Conservation (phyloP, 2,113 vertebrate species). For the Corythornis madagascariensis region DNA sequence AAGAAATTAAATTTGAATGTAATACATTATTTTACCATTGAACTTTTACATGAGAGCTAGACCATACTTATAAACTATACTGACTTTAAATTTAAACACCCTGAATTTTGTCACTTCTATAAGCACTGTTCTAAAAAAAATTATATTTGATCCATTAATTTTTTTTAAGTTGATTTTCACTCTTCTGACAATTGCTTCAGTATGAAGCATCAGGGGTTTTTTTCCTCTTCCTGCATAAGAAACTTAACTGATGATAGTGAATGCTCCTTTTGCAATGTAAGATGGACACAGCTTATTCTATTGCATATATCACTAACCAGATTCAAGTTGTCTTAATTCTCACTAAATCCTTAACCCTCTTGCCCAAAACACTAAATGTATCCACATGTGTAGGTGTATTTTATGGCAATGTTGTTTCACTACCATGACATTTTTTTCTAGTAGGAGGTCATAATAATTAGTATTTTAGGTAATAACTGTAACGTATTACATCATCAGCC, state of each 20-base stretch:
- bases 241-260: neutral
- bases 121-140: constrained; percentile 36
- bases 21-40: constrained; percentile 61
- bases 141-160: constrained; percentile 13
- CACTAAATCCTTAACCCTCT: neutral
- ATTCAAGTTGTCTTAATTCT: neutral
- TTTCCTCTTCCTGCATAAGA: neutral
- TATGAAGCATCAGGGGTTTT: neutral
- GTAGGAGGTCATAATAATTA: neutral
- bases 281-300: neutral
- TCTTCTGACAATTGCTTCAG: constrained; percentile 36
- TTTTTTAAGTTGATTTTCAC: constrained; percentile 45
- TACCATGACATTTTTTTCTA: neutral
- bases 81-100: constrained; percentile 49
- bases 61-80: constrained; percentile 3
- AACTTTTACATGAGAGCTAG: constrained; percentile 32
- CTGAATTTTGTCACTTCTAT: constrained; percentile 41
- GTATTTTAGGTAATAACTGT: neutral
- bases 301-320: neutral
- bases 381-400: neutral
- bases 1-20: constrained; percentile 65
- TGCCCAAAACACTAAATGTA: neutral
- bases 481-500: neutral
- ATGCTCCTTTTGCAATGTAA: neutral
- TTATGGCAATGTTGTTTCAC: neutral